Evolutionary conservation across 2,113 vertebrate genomes (phyloP).

Genomic region (Tetraodon nigroviridis): DNA sequence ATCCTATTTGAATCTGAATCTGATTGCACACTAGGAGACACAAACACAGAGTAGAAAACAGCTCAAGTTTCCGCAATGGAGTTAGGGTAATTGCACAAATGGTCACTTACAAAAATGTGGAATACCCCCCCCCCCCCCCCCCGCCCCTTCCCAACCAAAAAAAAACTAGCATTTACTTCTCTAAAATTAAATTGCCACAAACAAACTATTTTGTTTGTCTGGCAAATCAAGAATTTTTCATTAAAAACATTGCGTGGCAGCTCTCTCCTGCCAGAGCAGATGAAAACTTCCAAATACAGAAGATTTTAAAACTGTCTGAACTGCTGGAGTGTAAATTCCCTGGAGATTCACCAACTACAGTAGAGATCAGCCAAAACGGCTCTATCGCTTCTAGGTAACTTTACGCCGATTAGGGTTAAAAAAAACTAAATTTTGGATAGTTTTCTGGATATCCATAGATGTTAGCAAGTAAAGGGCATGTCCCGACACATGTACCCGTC

Average conservation of each 20-base stretch:
- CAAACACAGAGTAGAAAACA: slow-evolving; percentile 20
- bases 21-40: slow-evolving; percentile 45
- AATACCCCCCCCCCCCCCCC: background rate
- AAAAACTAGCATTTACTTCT: background rate
- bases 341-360: slow-evolving; percentile 28
- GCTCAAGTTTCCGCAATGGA: slow-evolving; percentile 39
- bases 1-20: slow-evolving; percentile 51
- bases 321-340: slow-evolving; percentile 44
- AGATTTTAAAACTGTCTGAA: slow-evolving; percentile 45
- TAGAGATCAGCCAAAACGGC: slow-evolving; percentile 23
- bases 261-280: slow-evolving; percentile 45
- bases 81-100: slow-evolving; percentile 32
- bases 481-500: slow-evolving; percentile 38
- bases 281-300: slow-evolving; percentile 48
- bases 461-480: background rate
- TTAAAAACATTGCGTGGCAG: slow-evolving; percentile 44
- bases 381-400: too few relatives aligned
- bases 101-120: slow-evolving; percentile 28
- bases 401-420: too few relatives aligned
- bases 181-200: too few relatives aligned
- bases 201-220: background rate
- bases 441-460: too few relatives aligned
- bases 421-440: too few relatives aligned
- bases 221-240: slow-evolving; percentile 48
- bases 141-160: background rate